A percentile compares a stretch with the other conserved stretches of the same genome.
Conservation (phyloP, 2,113 vertebrate genomes). For the Crotalus viridis region DNA sequence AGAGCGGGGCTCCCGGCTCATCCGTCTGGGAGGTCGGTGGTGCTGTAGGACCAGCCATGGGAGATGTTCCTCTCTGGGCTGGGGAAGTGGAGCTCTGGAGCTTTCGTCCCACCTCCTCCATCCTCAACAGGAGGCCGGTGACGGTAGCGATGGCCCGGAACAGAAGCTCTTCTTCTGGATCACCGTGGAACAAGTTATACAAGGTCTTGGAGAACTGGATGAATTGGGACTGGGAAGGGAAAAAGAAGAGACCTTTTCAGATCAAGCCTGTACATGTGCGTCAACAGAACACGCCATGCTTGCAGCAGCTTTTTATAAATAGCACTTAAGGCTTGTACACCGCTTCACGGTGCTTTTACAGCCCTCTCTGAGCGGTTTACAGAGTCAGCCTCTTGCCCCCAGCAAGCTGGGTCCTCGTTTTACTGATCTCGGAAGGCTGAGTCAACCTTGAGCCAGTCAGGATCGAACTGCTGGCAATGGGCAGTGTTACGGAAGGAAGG, state of each 20-base stretch:
- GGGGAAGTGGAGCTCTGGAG: slow-evolving; percentile 64
- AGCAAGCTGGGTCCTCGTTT: no score
- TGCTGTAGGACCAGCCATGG: not conserved
- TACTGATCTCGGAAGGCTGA: no score
- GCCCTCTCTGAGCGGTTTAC: no score
- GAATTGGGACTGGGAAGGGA: slow-evolving; percentile 82
- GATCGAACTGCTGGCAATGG: no score
- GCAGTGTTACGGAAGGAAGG: no score
- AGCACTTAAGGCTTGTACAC: no score
- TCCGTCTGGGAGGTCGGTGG: slow-evolving; percentile 28
- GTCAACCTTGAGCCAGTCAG: no score
- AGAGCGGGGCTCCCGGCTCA: slow-evolving; percentile 14
- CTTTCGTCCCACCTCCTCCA: slow-evolving; percentile 70
- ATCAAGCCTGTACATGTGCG: no score
- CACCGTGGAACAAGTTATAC: slow-evolving; percentile 91
- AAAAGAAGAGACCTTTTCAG: not conserved
- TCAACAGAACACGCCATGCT: not conserved
- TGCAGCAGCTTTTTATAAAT: not conserved
- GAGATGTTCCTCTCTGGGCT: not conserved
- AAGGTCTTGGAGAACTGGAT: slow-evolving; percentile 96
- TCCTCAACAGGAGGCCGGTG: slow-evolving; percentile 80
- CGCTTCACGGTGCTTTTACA: no score
- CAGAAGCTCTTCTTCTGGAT: slow-evolving; percentile 87
- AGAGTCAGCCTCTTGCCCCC: no score
- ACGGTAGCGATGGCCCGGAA: slow-evolving; percentile 89